These are phyloP conservation scores for Charina bottae DNA, from an alignment of 2,113 vertebrate genomes.

Conservation along the genomic window DNA sequence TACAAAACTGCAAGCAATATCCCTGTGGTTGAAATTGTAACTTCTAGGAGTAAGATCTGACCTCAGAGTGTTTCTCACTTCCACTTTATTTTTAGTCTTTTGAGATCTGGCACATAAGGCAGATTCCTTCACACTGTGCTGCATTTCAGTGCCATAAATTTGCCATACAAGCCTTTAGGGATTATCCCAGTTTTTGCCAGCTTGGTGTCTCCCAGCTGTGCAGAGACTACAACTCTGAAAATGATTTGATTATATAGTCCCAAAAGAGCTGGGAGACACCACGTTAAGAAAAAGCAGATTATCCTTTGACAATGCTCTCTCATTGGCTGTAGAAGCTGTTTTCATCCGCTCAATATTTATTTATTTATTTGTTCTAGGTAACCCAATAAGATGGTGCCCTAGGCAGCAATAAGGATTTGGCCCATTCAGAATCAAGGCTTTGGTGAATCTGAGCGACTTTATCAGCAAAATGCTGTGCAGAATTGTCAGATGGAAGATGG, in stretches of 20 bases:
- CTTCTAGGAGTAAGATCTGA: slow-evolving; percentile 22
- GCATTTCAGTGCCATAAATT: slow-evolving; percentile 10
- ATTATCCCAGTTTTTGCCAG: not conserved
- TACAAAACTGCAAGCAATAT: slow-evolving; percentile 8
- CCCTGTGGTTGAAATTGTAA: not conserved
- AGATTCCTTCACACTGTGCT: not conserved
- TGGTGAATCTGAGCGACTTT: no score
- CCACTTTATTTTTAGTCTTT: not conserved
- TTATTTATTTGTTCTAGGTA: not conserved
- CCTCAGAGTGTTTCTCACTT: not conserved
- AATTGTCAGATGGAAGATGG: no score
- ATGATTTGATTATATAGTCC: not conserved
- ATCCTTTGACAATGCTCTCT: not conserved
- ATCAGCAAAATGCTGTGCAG: no score
- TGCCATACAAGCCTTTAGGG: not conserved
- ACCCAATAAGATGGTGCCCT: not conserved
- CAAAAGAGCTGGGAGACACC: not conserved
- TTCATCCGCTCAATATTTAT: not conserved
- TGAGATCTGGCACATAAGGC: not conserved
- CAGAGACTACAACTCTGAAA: not conserved
- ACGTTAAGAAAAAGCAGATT: not conserved
- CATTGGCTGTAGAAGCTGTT: not conserved
- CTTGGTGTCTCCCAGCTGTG: not conserved
- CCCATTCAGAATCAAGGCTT: no score
- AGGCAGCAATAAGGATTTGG: no score